Evolutionary conservation across 2,888 invertebrate species (phyloP), one percentile per base, ranked within the genome.

Genomic region (Odontocolon sp.): DNA sequence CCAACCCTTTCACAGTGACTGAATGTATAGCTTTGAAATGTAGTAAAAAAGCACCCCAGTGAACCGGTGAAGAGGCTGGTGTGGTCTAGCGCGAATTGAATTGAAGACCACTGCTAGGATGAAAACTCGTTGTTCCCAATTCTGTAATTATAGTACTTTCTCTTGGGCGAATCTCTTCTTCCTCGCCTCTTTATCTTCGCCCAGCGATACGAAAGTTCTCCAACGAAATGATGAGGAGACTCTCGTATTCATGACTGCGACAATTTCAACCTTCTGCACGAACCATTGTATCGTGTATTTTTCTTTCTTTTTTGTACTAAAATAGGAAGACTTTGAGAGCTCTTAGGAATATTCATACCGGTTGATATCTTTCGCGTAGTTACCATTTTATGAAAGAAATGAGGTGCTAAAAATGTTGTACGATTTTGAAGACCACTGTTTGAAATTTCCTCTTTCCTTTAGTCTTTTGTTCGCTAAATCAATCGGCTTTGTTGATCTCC

Each of bases 71-170:
- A 56, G 61, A 56, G 67, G 68, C 54, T 68, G 45, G 33, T 61
- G 72, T 52, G 63, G 68, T 63, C 74, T 61, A 56, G 67, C 36
- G 38, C 45, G 50, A 72, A 52, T 54, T 33, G 61, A 54, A 45
- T 31, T 45, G 54, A 36, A 73, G 26, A 23, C 31, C 23, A 67
- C 52, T 42, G 16, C 73, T 52, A 26, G 23, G 59, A 67, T 63
- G 21, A 68, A 74, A 54, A 50, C 63, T 56, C 68, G 68, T 68
- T 74, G 74, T 74, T 74, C 31, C 31, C 74, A 68, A 74, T 74
- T 68, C 68, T 67, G 68, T 68, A 61, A 74, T 74, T 68, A 74
- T 38, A 61, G 36, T 68, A 40, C 59, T 61, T 52, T 47, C 59
- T 50, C 45, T 68, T 16, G 36, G 16, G 26, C 45, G 31, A 42